phyloP scores from a whole-genome alignment of 2,113 vertebrate genomes.

The Shinisaurus crocodilurus region DNA sequence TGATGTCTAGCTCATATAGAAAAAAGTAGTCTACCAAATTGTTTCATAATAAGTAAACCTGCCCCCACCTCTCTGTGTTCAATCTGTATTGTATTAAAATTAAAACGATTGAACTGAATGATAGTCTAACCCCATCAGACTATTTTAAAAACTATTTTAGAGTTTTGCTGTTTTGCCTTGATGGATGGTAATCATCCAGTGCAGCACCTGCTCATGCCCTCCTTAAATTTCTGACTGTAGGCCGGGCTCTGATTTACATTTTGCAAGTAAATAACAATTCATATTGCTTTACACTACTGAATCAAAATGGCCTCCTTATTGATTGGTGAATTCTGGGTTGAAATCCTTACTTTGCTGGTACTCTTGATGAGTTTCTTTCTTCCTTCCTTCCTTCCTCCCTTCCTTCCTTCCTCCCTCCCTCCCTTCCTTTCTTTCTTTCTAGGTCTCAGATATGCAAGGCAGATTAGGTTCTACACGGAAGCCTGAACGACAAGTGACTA shows the following conservation, averaged over 20 bases:
- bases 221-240: background rate
- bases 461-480: constrained; percentile 81
- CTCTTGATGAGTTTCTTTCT: background rate
- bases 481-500: constrained; percentile 87
- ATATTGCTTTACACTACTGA: background rate
- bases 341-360: background rate
- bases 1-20: background rate
- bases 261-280: background rate
- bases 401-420: constrained; percentile 14
- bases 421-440: constrained; percentile 21
- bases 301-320: background rate
- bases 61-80: background rate
- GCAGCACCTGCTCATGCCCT: background rate
- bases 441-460: constrained; percentile 84
- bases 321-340: background rate
- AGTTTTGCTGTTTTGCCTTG: background rate
- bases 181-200: background rate
- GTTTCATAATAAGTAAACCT: background rate
- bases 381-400: background rate
- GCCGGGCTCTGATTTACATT: background rate
- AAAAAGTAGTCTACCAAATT: background rate
- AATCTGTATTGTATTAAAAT: background rate
- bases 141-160: background rate
- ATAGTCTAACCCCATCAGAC: background rate
- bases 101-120: background rate